Base-by-base conservation (phyloP, 1,140 invertebrate genomes). In the Cotesia typhae region DNA sequence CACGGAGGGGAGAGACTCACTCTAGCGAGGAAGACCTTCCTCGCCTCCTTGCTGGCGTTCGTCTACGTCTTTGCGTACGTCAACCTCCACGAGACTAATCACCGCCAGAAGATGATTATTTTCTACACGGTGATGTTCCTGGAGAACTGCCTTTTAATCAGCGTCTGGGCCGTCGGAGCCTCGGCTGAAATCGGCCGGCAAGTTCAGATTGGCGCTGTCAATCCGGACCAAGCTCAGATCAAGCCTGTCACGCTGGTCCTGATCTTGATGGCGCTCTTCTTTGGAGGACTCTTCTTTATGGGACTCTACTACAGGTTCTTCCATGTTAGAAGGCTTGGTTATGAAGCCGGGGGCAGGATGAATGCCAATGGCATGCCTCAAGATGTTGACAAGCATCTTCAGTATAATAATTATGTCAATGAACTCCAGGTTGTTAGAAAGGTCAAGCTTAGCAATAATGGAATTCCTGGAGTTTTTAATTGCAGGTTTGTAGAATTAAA, bases 121-220 rank as follows among this genome's bases (percentile, higher is more conserved):
- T 97, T 94, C 88, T 97, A 97, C 85, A 89, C 93, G n/a, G 94
- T 96, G 38, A 96, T 96, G 94, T 92, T 95, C 81, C 86, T 96
- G 57, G 96, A 97, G 87, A 97, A 96, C 83, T 89, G 89, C 72
- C 88, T 96, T 37, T 83, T 95, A 4, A 90, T 95, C 75, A 89
- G 90, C 87, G 77, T 94, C 81, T 87, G 92, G 93, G 65, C 94
- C 90, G 92, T 87, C 90, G 85, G 90, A 77, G 80, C 88, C 61
- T 79, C 84, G 28, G 28, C 28, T 28, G 28, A 28, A 28, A 28
- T 28, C 28, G 28, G 28, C 28, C 28, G 28, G 2, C 28, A 28
- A 28, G 28, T 28, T 1, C 28, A 28, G 28, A 28, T 28, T 28
- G 28, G 28, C 2, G 28, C 28, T 28, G 28, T 1, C 28, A 47